A percentile compares a stretch with the other conserved stretches of the same genome.
Evolutionary conservation across 2,113 vertebrate species (phyloP).

Genomic region (Epinephelus moara): DNA sequence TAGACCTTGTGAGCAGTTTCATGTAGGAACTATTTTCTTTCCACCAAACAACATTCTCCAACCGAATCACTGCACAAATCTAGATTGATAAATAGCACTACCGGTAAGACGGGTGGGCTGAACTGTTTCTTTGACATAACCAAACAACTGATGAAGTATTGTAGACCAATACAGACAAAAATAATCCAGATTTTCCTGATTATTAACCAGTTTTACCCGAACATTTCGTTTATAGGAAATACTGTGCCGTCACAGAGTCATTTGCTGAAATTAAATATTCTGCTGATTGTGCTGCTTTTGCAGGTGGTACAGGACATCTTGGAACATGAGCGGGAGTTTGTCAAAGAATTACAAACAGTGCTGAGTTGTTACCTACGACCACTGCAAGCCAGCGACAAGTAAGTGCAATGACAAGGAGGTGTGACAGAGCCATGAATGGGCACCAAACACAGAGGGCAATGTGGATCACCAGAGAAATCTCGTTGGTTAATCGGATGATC

Average conservation of each 20-base stretch:
- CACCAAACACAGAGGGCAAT: background rate
- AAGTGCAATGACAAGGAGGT: conserved; percentile 77
- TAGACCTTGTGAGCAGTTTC: too few relatives aligned
- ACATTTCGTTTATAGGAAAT: background rate
- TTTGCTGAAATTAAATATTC: background rate
- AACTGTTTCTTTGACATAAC: background rate
- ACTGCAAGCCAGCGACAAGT: conserved; percentile 95
- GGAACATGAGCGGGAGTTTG: conserved; percentile 96
- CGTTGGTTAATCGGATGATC: background rate
- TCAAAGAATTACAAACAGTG: conserved; percentile 94
- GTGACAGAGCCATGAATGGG: background rate
- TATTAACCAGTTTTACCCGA: background rate
- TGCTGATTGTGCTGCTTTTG: conserved; percentile 33
- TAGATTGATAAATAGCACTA: too few relatives aligned
- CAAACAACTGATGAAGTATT: background rate
- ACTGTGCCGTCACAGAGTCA: background rate
- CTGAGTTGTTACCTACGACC: conserved; percentile 93
- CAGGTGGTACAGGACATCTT: conserved; percentile 98
- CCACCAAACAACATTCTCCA: too few relatives aligned
- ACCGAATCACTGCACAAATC: too few relatives aligned
- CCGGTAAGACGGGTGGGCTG: too few relatives aligned
- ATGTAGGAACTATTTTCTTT: too few relatives aligned
- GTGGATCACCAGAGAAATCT: background rate
- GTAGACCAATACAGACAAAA: background rate
- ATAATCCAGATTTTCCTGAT: background rate